Evolutionary conservation across 2,113 vertebrate species (phyloP).

Genomic region (Marcusenius ussheri): DNA sequence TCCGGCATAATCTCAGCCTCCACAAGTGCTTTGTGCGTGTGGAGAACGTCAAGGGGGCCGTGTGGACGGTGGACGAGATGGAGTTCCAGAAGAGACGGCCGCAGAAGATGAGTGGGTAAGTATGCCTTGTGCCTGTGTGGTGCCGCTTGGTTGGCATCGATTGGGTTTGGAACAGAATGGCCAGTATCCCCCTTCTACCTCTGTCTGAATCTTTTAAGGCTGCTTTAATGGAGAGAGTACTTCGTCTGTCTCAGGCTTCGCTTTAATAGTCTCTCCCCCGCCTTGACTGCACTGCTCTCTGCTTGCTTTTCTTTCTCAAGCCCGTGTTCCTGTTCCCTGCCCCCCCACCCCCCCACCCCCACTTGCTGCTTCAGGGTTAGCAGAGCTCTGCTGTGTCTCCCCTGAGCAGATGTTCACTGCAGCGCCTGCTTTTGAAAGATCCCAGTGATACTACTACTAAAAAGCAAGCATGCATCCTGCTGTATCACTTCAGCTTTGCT

Average conservation of each 20-base stretch:
- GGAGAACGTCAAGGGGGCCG: slow-evolving; percentile 65
- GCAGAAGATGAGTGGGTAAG: slow-evolving; percentile 93
- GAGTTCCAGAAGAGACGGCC: slow-evolving; percentile 98
- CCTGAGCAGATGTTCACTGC: not conserved
- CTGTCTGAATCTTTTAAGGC: not conserved
- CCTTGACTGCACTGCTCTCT: not conserved
- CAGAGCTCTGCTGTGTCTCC: not conserved
- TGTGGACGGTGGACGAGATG: slow-evolving; percentile 94
- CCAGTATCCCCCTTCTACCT: not conserved
- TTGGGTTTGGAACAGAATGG: not conserved
- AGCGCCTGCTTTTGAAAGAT: not conserved
- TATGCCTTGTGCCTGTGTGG: slow-evolving; percentile 26
- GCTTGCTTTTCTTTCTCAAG: not conserved
- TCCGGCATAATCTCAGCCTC: slow-evolving; percentile 68
- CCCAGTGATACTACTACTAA: not conserved
- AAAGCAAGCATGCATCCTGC: not conserved
- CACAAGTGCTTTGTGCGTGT: slow-evolving; percentile 68
- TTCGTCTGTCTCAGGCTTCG: not conserved
- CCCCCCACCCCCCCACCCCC: no score
- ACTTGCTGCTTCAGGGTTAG: not conserved
- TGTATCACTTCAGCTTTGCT: not conserved
- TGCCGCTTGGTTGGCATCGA: not conserved
- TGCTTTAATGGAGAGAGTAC: not conserved
- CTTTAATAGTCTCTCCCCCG: not conserved
- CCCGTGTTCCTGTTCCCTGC: not conserved